Conservation (phyloP, 2,888 invertebrate species). For the Heterodera filipjevi region DNA sequence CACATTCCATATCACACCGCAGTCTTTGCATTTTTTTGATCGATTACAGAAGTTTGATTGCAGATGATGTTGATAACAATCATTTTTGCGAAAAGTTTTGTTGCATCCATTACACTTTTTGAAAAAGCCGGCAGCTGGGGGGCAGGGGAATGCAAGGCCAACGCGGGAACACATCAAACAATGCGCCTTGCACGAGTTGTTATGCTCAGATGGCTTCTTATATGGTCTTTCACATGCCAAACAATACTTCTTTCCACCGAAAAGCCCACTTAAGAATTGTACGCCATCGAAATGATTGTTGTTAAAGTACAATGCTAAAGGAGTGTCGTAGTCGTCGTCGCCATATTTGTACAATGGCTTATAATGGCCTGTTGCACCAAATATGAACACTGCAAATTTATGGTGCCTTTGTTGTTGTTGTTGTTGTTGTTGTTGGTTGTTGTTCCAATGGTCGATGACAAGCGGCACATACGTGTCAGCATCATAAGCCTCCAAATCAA, state of each 20-base stretch:
- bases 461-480: neutral
- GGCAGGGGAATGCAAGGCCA: neutral
- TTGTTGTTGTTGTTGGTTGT: too few relatives aligned
- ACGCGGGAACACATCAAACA: neutral
- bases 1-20: neutral
- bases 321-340: neutral
- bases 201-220: neutral
- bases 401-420: too few relatives aligned
- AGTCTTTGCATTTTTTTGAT: neutral
- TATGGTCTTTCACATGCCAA: neutral
- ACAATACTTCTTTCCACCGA: neutral
- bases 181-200: neutral
- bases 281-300: constrained; percentile 12
- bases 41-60: neutral
- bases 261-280: neutral
- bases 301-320: neutral
- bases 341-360: neutral
- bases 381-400: neutral
- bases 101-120: neutral
- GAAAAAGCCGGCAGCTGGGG: neutral
- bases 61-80: neutral
- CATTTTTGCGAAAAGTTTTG: neutral
- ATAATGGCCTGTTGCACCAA: neutral
- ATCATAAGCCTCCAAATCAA: neutral
- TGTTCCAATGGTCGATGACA: constrained; percentile 5